Conservation (phyloP, 2,113 vertebrate genomes). For the Pygoscelis antarcticus region DNA sequence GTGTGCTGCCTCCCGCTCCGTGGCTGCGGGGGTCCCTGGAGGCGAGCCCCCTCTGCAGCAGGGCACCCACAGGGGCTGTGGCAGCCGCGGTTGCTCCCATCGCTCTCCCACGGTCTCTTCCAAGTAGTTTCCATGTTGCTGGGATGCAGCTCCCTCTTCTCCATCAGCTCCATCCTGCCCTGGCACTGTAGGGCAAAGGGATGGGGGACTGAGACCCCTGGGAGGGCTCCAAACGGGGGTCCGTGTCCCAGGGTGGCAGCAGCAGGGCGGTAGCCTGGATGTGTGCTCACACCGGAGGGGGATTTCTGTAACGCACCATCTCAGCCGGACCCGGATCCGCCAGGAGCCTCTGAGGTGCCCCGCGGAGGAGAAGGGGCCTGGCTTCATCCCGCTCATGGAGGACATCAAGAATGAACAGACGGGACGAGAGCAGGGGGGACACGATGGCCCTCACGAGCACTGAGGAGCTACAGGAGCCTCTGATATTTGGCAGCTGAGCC, state of each 20-base stretch:
- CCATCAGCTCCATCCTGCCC: background rate
- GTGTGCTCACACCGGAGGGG: accelerated
- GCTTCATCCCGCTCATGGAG: background rate
- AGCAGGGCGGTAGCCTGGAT: background rate
- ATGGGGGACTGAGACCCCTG: background rate
- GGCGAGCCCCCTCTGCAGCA: accelerated
- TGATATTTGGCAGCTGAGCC: background rate
- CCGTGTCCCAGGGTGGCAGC: background rate
- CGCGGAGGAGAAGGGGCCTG: background rate
- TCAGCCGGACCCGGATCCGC: background rate
- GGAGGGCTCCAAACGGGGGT: background rate
- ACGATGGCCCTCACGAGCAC: accelerated
- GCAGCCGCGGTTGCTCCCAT: background rate
- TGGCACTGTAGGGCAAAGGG: background rate
- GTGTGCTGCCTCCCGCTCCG: background rate
- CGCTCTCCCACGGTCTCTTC: background rate
- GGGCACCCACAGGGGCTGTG: background rate
- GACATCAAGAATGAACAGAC: background rate
- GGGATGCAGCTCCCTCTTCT: background rate
- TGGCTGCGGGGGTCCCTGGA: background rate
- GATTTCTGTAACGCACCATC: accelerated
- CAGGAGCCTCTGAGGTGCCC: accelerated
- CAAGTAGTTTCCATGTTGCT: background rate
- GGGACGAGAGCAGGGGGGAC: background rate
- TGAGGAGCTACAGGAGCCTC: background rate